Evolutionary conservation across 2,113 vertebrate species (phyloP), one percentile per base, ranked within the genome.

Genomic region (Phainopepla nitens): DNA sequence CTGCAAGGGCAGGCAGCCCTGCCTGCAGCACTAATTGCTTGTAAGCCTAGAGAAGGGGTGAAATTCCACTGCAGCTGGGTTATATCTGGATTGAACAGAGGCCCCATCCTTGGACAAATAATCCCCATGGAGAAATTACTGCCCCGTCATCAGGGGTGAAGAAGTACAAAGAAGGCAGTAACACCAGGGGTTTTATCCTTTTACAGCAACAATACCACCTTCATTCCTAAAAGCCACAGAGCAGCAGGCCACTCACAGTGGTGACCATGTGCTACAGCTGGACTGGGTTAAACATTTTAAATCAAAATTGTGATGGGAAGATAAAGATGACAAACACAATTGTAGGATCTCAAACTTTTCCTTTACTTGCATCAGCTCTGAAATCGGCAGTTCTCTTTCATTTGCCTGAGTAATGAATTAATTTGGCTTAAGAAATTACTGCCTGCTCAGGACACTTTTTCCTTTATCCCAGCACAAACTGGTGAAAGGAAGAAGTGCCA

Each of bases 51-150:
- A 75, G 78, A 73, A 95, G 84, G 89, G 71, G 71, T 6, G 50
- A 28, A 87, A 96, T 93, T 90, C 89, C 95, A 77, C 66, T 0
- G 1, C 96, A 89, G 89, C 81, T 87, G 89, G 87, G n/a, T 58
- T 91, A 31, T 61, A 85, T 66, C 94, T 72, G 87, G 57, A 88
- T 25, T 69, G 75, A 95, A 82, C 58, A 86, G 82, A 69, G 70
- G 82, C 71, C 79, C 75, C 75, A 66, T 66, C 90, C 91, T 66
- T 57, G 39, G 73, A 88, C 90, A 96, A 96, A 94, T 82, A 93
- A 94, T 92, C 69, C 95, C 91, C 2, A 1, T n/a, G 77, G 93
- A 96, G 87, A 94, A 95, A 97, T 89, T 72, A 93, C 4, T 88
- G 78, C 82, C 68, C 17, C 91, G 15, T 47, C 91, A 91, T 58